These are phyloP conservation scores for Lepisosteus oculatus DNA, from an alignment of 2,113 vertebrate species.

Conservation along the genomic window DNA sequence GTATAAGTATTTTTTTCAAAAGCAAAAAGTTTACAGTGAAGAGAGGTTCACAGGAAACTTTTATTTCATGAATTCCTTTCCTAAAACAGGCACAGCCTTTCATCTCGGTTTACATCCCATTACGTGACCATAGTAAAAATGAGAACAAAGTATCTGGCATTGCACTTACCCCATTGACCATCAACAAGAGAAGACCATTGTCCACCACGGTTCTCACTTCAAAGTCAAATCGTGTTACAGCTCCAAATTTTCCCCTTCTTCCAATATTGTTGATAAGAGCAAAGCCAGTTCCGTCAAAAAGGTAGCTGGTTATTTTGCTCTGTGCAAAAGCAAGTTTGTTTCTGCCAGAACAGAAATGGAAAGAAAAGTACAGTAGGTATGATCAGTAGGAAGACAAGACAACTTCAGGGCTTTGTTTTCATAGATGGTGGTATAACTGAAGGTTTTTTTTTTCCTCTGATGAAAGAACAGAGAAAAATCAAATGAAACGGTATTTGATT, in stretches of 20 bases:
- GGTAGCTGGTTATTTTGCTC: constrained; percentile 87
- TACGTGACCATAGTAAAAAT: too few relatives aligned
- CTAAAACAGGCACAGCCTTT: too few relatives aligned
- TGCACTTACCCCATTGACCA: constrained; percentile 84
- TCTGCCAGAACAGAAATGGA: constrained; percentile 52
- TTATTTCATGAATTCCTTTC: too few relatives aligned
- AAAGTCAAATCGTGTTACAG: constrained; percentile 92
- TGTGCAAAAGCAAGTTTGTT: constrained; percentile 92
- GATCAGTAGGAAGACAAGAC: not conserved
- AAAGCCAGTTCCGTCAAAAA: constrained; percentile 92
- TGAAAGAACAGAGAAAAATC: not conserved
- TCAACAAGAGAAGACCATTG: constrained; percentile 80
- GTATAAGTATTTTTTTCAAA: too few relatives aligned
- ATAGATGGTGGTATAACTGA: too few relatives aligned
- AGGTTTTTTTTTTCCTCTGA: too few relatives aligned
- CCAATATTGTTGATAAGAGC: constrained; percentile 86
- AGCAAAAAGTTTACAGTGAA: too few relatives aligned
- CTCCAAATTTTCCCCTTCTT: constrained; percentile 70
- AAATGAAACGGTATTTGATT: too few relatives aligned
- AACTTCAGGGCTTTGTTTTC: not conserved
- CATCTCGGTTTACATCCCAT: too few relatives aligned
- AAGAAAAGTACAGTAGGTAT: not conserved
- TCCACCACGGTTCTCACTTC: constrained; percentile 86
- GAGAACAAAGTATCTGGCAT: not conserved
- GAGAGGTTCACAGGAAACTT: too few relatives aligned